A percentile compares a stretch with the other conserved stretches of the same genome.
phyloP scores from a whole-genome alignment of 1,140 invertebrate species.

The Tenebrio molitor region DNA sequence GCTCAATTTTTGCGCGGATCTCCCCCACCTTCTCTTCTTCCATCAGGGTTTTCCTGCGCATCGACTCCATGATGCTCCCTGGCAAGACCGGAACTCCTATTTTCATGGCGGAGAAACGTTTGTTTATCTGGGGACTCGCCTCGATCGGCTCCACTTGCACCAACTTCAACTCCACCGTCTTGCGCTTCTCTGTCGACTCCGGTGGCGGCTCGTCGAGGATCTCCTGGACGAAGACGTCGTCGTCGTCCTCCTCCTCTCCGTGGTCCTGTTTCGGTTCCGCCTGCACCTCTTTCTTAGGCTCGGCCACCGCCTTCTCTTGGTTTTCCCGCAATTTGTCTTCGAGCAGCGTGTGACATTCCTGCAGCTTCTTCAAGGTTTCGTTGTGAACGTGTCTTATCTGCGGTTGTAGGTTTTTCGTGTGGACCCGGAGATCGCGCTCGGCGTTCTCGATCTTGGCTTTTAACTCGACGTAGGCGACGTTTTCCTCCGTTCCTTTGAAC shows the following conservation, averaged over 20 bases:
- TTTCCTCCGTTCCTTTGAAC: conserved; percentile 54
- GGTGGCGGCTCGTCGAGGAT: neutral
- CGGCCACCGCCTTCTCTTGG: conserved; percentile 38
- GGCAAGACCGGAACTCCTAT: conserved; percentile 58
- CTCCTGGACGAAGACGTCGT: conserved; percentile 35
- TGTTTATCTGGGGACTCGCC: conserved; percentile 47
- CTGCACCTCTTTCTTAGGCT: neutral
- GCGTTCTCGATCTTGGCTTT: conserved; percentile 49
- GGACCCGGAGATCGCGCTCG: conserved; percentile 46
- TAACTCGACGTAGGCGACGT: conserved; percentile 50
- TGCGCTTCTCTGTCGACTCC: conserved; percentile 44
- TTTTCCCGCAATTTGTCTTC: conserved; percentile 52
- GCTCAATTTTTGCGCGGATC: conserved; percentile 48
- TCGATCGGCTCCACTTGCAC: conserved; percentile 49
- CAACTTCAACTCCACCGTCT: conserved; percentile 52
- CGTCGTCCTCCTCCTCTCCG: neutral
- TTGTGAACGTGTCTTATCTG: conserved; percentile 53
- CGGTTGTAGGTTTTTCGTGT: conserved; percentile 51
- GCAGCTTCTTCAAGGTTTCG: conserved; percentile 48
- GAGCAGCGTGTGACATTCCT: conserved; percentile 48
- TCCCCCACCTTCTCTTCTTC: conserved; percentile 47
- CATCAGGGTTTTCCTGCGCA: conserved; percentile 1
- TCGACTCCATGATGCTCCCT: conserved; percentile 50
- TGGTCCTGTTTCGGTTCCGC: conserved; percentile 18
- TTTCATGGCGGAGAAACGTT: conserved; percentile 57